Base-by-base conservation (phyloP, 23 tunicate genomes). In the Diplosoma virens region DNA sequence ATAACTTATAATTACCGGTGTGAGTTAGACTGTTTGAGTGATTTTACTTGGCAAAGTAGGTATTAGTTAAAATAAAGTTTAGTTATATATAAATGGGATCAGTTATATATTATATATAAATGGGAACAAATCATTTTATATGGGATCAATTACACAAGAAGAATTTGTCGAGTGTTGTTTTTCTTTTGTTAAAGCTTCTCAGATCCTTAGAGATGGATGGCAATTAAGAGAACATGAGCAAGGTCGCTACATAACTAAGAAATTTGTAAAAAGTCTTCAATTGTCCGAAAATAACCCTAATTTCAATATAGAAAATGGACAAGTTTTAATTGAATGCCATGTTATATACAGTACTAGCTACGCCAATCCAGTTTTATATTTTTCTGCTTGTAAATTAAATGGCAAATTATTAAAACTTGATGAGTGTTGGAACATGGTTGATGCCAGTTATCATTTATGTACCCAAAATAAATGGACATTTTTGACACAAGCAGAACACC, bases 401-500 rank as follows among this genome's bases (percentile, higher is more conserved):
- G 97, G 97, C 1, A 66, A 74, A 84, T 47, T 30, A 31, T 37
- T 90, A 47, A 54, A 79, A 11, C 66, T 90, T 3, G 66, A 73
- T 34, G 75, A 90, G 0, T 77, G 87, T 41, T 84, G 90, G 90
- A 60, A 84, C 6, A 26, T 66, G 64, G 79, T 79, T 24, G 30
- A 64, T 47, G 24, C 46, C 1, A 27, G 2, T 21, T 36, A 71
- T 31, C 24, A 54, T 26, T 36, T 72, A 29, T 18, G 25, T 37
- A 35, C 36, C 20, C 47, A 79, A 20, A 28, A 58, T n/a, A 81
- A 75, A 25, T 90, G 97, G 97, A 32, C 74, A 33, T 84, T 84
- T 52, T 5, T 90, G 29, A 90, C 97, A 5, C 85, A 84, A 75
- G 67, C 26, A 29, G 90, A 84, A 67, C 97, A 90, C 50, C 97